Conservation (phyloP, 2,888 invertebrate genomes). For the Drosophila nr. medialis region DNA sequence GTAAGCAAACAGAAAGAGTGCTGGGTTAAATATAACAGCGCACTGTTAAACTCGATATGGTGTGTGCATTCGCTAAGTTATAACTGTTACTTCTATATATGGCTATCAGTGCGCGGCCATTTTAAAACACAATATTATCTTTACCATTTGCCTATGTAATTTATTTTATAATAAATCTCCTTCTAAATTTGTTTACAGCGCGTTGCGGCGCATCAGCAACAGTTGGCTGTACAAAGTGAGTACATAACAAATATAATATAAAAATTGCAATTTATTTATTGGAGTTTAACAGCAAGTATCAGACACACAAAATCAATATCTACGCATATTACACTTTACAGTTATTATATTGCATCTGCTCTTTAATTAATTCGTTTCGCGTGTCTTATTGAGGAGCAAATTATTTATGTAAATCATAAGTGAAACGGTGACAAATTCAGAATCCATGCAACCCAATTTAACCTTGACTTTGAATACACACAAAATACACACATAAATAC, state of each 20-base stretch:
- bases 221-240: conserved; percentile 86
- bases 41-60: conserved; percentile 19
- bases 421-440: conserved; percentile 4
- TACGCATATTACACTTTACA: conserved; percentile 22
- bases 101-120: conserved; percentile 27
- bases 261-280: conserved; percentile 2
- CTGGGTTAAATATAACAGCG: conserved; percentile 29
- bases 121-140: conserved; percentile 15
- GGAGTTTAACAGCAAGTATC: conserved; percentile 73
- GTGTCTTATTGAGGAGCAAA: conserved; percentile 31
- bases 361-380: conserved; percentile 18
- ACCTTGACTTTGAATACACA: conserved; percentile 78
- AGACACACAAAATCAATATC: conserved; percentile 35
- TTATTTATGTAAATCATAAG: conserved; percentile 45
- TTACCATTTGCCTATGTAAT: background rate
- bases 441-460: conserved; percentile 39
- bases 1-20: conserved; percentile 47
- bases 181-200: conserved; percentile 87
- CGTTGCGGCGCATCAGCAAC: conserved; percentile 88
- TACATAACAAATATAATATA: conserved; percentile 42
- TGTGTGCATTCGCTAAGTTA: conserved; percentile 46
- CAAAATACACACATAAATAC: conserved; percentile 18
- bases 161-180: conserved; percentile 10
- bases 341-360: conserved; percentile 17
- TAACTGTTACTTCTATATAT: conserved; percentile 3